Evolutionary conservation across 2,888 invertebrate species (phyloP).

Genomic region (Melikaiella ostensackeni): DNA sequence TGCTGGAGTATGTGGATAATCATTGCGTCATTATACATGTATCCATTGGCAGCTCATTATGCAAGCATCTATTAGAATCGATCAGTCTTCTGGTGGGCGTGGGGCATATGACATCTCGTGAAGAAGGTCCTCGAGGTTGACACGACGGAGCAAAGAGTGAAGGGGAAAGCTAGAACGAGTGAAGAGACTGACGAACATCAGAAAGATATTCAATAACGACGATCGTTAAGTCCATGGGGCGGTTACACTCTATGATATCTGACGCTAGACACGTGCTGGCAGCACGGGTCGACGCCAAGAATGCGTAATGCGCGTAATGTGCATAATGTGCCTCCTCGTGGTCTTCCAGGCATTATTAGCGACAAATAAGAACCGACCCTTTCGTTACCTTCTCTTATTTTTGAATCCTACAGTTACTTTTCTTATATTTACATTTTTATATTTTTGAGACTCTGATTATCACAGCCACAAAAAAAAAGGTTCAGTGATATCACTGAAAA

Average conservation of each 20-base stretch:
- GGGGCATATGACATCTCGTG: constrained; percentile 58
- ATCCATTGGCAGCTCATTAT: constrained; percentile 62
- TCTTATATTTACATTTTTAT: neutral
- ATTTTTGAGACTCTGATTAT: too few relatives aligned
- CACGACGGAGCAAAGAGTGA: constrained; percentile 58
- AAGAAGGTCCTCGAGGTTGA: constrained; percentile 65
- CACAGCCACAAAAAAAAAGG: too few relatives aligned
- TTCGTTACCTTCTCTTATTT: neutral
- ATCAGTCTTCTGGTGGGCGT: constrained; percentile 72
- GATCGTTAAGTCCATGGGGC: constrained; percentile 68
- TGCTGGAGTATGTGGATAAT: constrained; percentile 4
- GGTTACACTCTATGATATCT: constrained; percentile 67
- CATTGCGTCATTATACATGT: constrained; percentile 6
- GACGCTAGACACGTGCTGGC: constrained; percentile 73
- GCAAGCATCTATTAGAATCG: constrained; percentile 69
- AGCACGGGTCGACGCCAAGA: constrained; percentile 60
- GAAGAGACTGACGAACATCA: constrained; percentile 51
- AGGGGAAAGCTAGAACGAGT: constrained; percentile 56
- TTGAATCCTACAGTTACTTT: neutral
- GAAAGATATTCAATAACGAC: constrained; percentile 73
- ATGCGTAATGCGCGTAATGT: constrained; percentile 55
- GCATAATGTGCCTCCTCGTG: neutral
- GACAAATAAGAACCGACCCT: neutral
- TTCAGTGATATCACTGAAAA: too few relatives aligned
- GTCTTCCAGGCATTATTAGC: neutral